phyloP scores from a whole-genome alignment of 2,797 vertebrate species.

The Pseudochromis fuscus region DNA sequence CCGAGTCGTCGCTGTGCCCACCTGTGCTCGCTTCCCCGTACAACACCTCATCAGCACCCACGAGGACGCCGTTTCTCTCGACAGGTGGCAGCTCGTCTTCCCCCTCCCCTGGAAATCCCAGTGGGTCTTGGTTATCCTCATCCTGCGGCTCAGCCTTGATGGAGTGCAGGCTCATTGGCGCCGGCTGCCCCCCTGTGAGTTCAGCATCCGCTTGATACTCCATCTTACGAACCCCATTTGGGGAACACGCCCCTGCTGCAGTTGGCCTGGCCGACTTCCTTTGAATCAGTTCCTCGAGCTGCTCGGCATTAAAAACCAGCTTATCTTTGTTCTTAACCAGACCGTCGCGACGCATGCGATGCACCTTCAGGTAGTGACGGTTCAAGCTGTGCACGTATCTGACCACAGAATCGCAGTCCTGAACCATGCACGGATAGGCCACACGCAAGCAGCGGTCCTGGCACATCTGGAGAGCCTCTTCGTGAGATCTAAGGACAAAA shows the following conservation, averaged over 20 bases:
- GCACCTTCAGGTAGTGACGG: conserved; percentile 91
- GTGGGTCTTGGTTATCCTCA: conserved; percentile 57
- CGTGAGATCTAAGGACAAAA: conserved; percentile 87
- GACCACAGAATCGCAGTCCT: conserved; percentile 94
- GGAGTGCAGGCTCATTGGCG: conserved; percentile 78
- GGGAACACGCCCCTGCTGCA: conserved; percentile 52
- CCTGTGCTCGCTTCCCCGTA: conserved; percentile 76
- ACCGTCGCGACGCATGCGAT: conserved; percentile 85
- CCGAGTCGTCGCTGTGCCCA: conserved; percentile 64
- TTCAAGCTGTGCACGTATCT: conserved; percentile 89
- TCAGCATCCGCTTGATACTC: conserved; percentile 80
- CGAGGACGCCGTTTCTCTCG: conserved; percentile 74
- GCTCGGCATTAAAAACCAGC: conserved; percentile 86
- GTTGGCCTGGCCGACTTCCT: conserved; percentile 81
- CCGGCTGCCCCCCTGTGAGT: conserved; percentile 60
- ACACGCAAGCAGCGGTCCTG: conserved; percentile 89
- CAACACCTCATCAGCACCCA: conserved; percentile 82
- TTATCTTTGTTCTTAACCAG: conserved; percentile 82
- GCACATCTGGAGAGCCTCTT: conserved; percentile 97
- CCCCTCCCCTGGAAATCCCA: conserved; percentile 67
- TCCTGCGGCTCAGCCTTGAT: conserved; percentile 65
- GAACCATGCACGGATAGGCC: conserved; percentile 95
- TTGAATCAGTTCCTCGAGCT: conserved; percentile 86
- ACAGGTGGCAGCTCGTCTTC: conserved; percentile 61
- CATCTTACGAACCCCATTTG: conserved; percentile 80